Evolutionary conservation across 2,113 vertebrate species (phyloP), one percentile per base, ranked within the genome.

Genomic region (Diphyllodes magnificus): DNA sequence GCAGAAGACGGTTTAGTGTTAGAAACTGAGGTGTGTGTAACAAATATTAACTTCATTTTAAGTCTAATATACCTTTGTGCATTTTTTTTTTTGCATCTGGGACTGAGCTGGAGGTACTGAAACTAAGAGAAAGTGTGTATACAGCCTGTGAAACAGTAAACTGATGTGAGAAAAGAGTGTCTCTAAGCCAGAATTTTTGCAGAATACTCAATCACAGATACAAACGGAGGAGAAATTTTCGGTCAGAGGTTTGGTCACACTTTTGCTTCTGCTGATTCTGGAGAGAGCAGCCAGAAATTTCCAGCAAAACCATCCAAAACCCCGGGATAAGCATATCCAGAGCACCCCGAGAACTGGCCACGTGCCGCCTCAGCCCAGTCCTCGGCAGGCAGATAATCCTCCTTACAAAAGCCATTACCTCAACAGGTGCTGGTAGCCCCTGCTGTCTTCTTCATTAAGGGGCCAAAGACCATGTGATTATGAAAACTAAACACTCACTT

Each of bases 401-500:
- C 40, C 82, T 83, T 6, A 59, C 14, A 71, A 87, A 90, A 96
- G 68, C 91, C 4, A 5, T 49, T 47, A 68, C 88, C 80, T 86
- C 90, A 93, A 96, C 68, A 86, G 79, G 90, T 87, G 80, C 64
- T 75, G 87, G n/a, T 69, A 39, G 78, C 66, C 84, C 93, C 91
- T 68, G 81, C 75, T 91, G 90, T 6, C 92, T 68, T 54, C 88
- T 88, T 90, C 88, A 75, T 81, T 78, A 78, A 86, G 77, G 72
- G 85, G 84, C 81, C 91, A 93, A 93, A 63, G 89, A 94, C 82
- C 75, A 18, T 49, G 76, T 44, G 82, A 75, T 88, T 90, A 86
- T 12, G 60, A 1, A 90, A 95, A 80, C 77, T 88, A 92, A 96
- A 90, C 85, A 22, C 85, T 95, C 64, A 75, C 82, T 97, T 88